Conservation (phyloP, 2,797 vertebrate species). For the Tapera naevia region DNA sequence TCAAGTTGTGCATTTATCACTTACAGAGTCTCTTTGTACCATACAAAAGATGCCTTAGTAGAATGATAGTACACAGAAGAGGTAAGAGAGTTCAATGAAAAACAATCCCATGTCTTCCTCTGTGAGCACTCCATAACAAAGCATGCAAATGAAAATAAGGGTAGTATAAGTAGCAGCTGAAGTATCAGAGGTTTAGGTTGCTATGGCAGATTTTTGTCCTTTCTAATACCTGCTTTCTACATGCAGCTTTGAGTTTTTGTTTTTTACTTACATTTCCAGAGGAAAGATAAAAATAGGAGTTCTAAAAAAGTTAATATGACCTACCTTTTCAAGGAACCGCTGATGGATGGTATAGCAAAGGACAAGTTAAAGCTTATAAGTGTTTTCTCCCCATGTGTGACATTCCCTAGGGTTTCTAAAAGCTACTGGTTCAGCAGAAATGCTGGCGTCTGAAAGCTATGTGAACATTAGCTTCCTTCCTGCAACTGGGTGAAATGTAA, state of each 20-base stretch:
- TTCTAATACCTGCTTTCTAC: not conserved
- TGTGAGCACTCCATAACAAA: not conserved
- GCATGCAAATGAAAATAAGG: not conserved
- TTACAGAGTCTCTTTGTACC: not conserved
- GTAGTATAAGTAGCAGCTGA: not conserved
- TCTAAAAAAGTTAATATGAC: not conserved
- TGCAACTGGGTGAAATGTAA: not conserved
- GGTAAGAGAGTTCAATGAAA: not conserved
- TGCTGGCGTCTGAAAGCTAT: not conserved
- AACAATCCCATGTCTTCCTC: not conserved
- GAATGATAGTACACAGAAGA: not conserved
- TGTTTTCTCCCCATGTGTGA: not conserved
- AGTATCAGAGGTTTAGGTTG: not conserved
- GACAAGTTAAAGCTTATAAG: not conserved
- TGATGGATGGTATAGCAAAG: not conserved
- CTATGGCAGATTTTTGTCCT: not conserved
- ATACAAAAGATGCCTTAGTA: not conserved
- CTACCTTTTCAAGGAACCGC: not conserved
- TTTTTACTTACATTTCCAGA: not conserved
- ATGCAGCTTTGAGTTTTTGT: not conserved
- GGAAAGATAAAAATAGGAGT: not conserved
- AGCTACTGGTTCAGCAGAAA: conserved; percentile 10
- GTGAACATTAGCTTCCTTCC: not conserved
- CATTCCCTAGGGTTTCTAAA: not conserved
- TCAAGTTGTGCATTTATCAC: not conserved